A percentile compares a stretch with the other conserved stretches of the same genome.
These are phyloP conservation scores for Capreolus pygargus DNA, from an alignment of 2,113 vertebrate species.

Conservation along the genomic window DNA sequence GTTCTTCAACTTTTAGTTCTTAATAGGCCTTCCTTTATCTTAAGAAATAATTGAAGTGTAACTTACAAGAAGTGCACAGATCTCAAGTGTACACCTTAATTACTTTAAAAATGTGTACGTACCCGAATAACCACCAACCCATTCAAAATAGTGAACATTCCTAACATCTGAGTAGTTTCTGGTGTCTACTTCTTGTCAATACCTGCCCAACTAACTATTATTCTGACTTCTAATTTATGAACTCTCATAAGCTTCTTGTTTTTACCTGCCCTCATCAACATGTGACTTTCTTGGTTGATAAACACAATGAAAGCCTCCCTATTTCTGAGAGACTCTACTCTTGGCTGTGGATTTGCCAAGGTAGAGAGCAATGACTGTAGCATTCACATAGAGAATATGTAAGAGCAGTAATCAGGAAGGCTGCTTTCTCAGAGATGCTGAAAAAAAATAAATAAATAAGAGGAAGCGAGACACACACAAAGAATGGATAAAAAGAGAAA, in stretches of 20 bases:
- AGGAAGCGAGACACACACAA: not conserved
- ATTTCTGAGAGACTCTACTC: not conserved
- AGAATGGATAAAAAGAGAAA: not conserved
- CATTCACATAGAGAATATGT: not conserved
- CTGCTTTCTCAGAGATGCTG: not conserved
- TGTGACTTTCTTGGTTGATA: not conserved
- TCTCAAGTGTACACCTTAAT: not conserved
- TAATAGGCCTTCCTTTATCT: not conserved
- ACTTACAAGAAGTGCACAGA: not conserved
- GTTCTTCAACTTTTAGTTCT: not conserved
- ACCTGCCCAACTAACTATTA: not conserved
- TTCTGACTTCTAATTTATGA: not conserved
- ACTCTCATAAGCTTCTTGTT: not conserved
- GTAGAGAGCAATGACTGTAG: not conserved
- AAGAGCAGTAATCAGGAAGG: not conserved
- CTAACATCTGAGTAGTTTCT: not conserved
- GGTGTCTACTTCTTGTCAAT: not conserved
- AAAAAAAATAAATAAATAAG: not conserved
- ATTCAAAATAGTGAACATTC: not conserved
- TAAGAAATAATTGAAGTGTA: not conserved
- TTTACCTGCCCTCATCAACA: not conserved
- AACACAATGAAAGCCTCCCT: not conserved
- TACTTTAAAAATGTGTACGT: not conserved
- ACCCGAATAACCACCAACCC: not conserved
- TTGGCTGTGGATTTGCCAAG: not conserved